Evolutionary conservation across 2,113 vertebrate species (phyloP).

Genomic region (Ardeotis arabs): DNA sequence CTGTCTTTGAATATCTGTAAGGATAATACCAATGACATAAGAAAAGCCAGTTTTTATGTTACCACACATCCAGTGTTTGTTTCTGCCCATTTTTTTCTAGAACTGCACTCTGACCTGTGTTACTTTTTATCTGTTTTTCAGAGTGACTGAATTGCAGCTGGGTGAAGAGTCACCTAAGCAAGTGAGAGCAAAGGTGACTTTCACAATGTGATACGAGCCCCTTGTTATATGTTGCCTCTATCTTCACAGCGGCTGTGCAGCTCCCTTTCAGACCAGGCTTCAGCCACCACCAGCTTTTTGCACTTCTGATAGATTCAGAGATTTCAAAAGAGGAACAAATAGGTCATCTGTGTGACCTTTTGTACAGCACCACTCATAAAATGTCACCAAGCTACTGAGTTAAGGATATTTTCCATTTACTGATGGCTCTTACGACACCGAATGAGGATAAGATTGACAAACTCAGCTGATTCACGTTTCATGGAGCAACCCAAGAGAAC

Average conservation of each 20-base stretch:
- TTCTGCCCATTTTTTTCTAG: background rate
- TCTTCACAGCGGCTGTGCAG: background rate
- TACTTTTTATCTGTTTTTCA: background rate
- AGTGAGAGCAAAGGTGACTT: conserved; percentile 15
- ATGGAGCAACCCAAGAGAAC: background rate
- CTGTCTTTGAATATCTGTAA: background rate
- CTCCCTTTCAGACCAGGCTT: background rate
- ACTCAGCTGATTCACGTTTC: background rate
- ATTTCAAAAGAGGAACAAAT: background rate
- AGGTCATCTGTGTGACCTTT: background rate
- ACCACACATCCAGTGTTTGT: background rate
- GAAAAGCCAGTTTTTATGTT: background rate
- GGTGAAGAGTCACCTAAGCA: background rate
- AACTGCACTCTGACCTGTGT: background rate
- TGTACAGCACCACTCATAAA: background rate
- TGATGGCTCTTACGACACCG: background rate
- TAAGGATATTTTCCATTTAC: conserved; percentile 16
- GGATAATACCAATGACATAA: background rate
- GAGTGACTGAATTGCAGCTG: background rate
- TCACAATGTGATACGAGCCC: background rate
- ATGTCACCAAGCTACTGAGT: background rate
- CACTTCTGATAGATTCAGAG: background rate
- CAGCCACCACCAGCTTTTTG: background rate
- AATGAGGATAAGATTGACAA: conserved; percentile 2
- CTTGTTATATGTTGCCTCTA: background rate